Evolutionary conservation across 2,797 vertebrate genomes (phyloP), one percentile per base, ranked within the genome.

Genomic region (Sebastes jordani): DNA sequence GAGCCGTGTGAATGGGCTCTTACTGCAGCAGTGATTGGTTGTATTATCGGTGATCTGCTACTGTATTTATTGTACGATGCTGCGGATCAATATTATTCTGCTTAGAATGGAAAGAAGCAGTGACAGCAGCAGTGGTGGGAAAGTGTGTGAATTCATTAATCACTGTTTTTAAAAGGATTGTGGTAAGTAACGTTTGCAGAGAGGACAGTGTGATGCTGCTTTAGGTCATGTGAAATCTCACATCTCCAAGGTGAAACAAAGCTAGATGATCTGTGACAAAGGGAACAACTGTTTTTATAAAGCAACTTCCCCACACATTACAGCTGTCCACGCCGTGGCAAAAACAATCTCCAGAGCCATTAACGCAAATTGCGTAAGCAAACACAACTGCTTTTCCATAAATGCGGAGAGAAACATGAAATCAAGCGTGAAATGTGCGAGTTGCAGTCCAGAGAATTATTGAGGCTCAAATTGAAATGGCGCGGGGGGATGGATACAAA

Each of bases 371-470:
- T 83, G 87, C 30, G 29, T 61, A 81, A 82, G 85, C 83, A 90
- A 91, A 88, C 85, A 88, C 74, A 84, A 88, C 81, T 38, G 80
- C 80, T 82, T 85, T 78, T 79, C 78, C 42, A 85, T 76, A 88
- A 92, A 90, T 78, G 75, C 74, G 85, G 64, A 73, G 85, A 90
- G 89, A 86, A 90, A 91, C 65, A 65, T 76, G 84, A 91, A 93
- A 91, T 87, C 89, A 90, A 88, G 91, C 83, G 70, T 93, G 92
- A 93, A 93, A 94, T 92, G 84, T 86, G 79, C 34, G 71, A 68
- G 88, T 81, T 65, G 74, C 84, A 89, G 85, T 88, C 76, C 65
- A 30, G 77, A 85, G 85, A 90, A 90, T 89, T 83, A 88, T 80
- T 78, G 86, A 80, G 81, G 71, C 85, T 86, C 67, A 87, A 87